Percentiles rank a stretch among this genome's conserved stretches.
Conservation (phyloP, 2,113 vertebrate genomes). For the Emydocephalus ijimae region DNA sequence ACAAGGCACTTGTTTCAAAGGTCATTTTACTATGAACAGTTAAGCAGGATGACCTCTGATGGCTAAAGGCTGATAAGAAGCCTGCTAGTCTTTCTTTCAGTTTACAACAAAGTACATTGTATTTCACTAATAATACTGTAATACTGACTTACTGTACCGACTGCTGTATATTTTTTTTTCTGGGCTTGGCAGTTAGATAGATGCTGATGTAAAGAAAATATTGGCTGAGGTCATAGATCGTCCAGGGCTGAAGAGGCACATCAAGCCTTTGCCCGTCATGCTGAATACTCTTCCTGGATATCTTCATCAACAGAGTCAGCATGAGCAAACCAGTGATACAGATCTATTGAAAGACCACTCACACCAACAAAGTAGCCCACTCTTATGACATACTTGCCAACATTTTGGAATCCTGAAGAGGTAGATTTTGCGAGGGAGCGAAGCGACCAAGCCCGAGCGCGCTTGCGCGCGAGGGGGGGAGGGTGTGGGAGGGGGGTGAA, state of each 20-base stretch:
- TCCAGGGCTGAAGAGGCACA: not conserved
- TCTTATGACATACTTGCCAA: no score
- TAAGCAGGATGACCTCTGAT: not conserved
- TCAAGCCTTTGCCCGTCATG: not conserved
- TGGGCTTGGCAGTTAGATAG: not conserved
- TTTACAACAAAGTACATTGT: not conserved
- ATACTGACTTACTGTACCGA: not conserved
- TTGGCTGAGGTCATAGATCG: not conserved
- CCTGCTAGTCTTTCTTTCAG: not conserved
- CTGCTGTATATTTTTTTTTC: not conserved
- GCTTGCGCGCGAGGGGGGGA: no score
- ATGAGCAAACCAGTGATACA: not conserved
- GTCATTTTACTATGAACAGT: not conserved
- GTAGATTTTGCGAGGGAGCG: no score
- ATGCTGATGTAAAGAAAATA: not conserved
- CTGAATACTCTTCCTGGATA: not conserved
- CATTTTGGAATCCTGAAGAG: no score
- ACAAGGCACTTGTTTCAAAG: not conserved
- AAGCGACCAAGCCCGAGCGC: no score
- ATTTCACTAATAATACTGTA: not conserved
- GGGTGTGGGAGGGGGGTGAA: no score
- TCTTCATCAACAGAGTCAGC: not conserved
- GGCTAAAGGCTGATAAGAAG: not conserved
- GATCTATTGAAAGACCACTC: not conserved
- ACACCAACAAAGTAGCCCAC: not conserved